Base-by-base conservation (phyloP, 2,797 vertebrate species). In the Chelmon rostratus region DNA sequence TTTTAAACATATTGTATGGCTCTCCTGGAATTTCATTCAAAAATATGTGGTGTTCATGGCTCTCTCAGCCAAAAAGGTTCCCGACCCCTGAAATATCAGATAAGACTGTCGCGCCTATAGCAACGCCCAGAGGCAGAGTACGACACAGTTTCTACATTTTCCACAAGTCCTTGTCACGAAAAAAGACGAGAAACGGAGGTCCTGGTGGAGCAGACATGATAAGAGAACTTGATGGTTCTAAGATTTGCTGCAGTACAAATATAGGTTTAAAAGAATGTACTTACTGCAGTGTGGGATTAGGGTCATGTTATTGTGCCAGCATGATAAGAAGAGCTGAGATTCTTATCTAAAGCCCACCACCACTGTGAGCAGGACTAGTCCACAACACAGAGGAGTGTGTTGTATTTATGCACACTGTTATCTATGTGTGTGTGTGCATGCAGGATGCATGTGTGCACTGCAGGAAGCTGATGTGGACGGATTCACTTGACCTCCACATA, bases 271-370 rank as follows among this genome's bases (percentile, higher is more conserved):
- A 86, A 92, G 81, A 88, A 84, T 82, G 78, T 83, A 85, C 91
- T 88, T 87, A 37, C 83, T 69, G 85, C 80, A 66, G 76, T 85
- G 87, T 35, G 62, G 90, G 89, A 94, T 94, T 94, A 90, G 85
- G 92, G 92, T 90, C 88, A 89, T 74, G 86, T 85, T 88, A 86
- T 91, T 88, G 79, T 85, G 87, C 21, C 86, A 67, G 87, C 88
- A 67, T 78, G 92, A 93, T 93, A 92, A 84, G 82, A 91, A 86
- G 84, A 90, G 86, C 83, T 77, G 81, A 92, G 90, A 93, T 90
- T 88, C 86, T 93, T 91, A 94, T 94, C 93, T 94, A 86, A 92
- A 93, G 84, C 90, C 66, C 53, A 81, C 23, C 84, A 63, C 64
- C 75, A 82, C 76, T 35, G 70, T 38, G 5, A 73, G 73, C 83